Evolutionary conservation across 2,113 vertebrate species (phyloP), one percentile per base, ranked within the genome.

Genomic region (Laticauda colubrina): DNA sequence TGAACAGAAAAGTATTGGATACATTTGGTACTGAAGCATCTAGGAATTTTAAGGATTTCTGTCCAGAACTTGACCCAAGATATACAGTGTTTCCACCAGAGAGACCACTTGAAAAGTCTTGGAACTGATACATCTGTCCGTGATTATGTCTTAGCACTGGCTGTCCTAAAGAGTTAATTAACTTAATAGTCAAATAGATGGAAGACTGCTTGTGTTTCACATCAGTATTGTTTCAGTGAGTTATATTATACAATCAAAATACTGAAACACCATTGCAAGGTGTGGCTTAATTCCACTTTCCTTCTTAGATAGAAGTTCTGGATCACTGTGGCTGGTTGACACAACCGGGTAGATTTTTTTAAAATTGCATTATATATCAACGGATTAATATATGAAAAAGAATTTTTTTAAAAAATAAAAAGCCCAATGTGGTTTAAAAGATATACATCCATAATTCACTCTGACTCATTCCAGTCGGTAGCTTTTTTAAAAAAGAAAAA

Each of bases 1-100:
- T 99, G 98, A 99, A 99, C 96, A 97, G 99, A 91, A 98, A 98
- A 95, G 96, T 97, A 95, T 98, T 99, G 86, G 99, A 99, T 94
- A 97, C 98, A 85, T 99, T 99, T 95, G 99, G 98, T 75, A 99
- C 99, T 26, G 97, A 98, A 95, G 99, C 99, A 53, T 99, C 99
- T 91, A 98, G 97, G 97, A 95, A 98, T 93, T 99, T 99, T 97
- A 97, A 97, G 95, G 98, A 97, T 97, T 99, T 99, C 95, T 97
- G 96, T 0, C 99, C 98, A 85, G 98, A 97, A 96, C 97, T 99
- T 95, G 99, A 99, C 96, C 98, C 99, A 90, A 98, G 98, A 96
- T 98, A 97, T 59, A 98, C 97, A 2, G 93, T 97, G 26, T 95
- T 97, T 69, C 97, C 96, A 87, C 97, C 98, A 75, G 98, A 98